Conservation (phyloP, 2,797 vertebrate species). For the Melanotaenia maccullochi region DNA sequence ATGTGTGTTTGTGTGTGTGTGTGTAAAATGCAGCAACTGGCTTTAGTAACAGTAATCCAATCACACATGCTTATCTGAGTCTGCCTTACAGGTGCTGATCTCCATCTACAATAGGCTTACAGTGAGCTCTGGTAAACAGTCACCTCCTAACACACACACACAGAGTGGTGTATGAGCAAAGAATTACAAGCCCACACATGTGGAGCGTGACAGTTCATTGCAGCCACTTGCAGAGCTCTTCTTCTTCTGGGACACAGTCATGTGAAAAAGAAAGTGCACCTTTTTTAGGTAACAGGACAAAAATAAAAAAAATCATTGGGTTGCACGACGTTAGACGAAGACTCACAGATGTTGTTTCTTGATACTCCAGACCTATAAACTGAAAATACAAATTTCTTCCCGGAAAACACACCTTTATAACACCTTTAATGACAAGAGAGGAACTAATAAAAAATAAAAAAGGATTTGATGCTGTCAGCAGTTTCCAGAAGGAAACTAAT, state of each 20-base stretch:
- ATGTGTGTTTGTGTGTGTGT: constrained; percentile 14
- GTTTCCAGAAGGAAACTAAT: constrained; percentile 11
- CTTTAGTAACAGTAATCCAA: constrained; percentile 54
- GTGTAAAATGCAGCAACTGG: constrained; percentile 5
- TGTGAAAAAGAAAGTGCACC: neutral
- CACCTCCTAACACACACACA: neutral
- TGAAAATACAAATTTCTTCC: constrained; percentile 30
- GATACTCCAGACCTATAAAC: too few species aligned
- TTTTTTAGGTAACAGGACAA: neutral
- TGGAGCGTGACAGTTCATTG: too few species aligned
- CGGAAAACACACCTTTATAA: constrained; percentile 33
- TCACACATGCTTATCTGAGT: constrained; percentile 60
- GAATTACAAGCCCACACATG: neutral
- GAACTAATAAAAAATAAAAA: constrained; percentile 14
- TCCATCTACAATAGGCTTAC: constrained; percentile 55
- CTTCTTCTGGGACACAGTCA: neutral
- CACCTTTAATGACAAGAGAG: constrained; percentile 8
- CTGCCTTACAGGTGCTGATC: constrained; percentile 58
- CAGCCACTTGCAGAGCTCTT: neutral
- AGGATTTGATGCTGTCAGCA: constrained; percentile 8
- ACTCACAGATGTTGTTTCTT: too few species aligned
- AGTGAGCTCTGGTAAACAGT: constrained; percentile 22
- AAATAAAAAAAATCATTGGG: neutral
- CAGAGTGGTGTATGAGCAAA: neutral
- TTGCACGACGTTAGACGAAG: too few species aligned